Evolutionary conservation across 2,888 invertebrate genomes (phyloP).

Genomic region (Ceratothoa steindachneri): DNA sequence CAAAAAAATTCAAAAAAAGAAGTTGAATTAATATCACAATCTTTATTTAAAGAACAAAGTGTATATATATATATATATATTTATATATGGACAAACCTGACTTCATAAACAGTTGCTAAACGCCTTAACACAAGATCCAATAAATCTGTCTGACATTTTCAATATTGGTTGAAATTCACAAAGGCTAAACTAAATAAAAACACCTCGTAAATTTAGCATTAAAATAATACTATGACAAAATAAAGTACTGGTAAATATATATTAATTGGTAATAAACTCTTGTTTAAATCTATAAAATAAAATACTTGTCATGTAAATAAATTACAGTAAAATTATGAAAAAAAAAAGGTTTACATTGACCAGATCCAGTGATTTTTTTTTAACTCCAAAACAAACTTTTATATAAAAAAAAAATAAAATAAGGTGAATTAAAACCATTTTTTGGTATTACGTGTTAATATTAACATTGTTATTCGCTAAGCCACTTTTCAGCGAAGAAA

Average conservation of each 20-base stretch:
- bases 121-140: not conserved
- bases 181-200: not conserved
- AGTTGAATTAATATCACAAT: not conserved
- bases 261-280: not conserved
- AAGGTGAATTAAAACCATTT: too few relatives aligned
- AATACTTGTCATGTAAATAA: too few relatives aligned
- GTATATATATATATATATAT: not conserved
- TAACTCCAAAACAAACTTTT: too few relatives aligned
- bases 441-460: too few relatives aligned
- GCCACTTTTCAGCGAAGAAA: too few relatives aligned
- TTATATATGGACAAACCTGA: not conserved
- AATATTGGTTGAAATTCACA: not conserved
- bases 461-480: too few relatives aligned
- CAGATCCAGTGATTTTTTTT: too few relatives aligned
- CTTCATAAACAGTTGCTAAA: not conserved
- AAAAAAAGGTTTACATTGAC: too few relatives aligned
- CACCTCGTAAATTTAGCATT: not conserved
- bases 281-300: too few relatives aligned
- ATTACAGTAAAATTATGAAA: too few relatives aligned
- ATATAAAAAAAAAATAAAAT: too few relatives aligned
- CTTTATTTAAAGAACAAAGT: not conserved
- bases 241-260: not conserved
- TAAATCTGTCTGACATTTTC: not conserved
- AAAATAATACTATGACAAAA: not conserved
- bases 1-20: constrained; percentile 3